phyloP scores from a whole-genome alignment of 2,888 invertebrate species.

The Clistopyga incitator region DNA sequence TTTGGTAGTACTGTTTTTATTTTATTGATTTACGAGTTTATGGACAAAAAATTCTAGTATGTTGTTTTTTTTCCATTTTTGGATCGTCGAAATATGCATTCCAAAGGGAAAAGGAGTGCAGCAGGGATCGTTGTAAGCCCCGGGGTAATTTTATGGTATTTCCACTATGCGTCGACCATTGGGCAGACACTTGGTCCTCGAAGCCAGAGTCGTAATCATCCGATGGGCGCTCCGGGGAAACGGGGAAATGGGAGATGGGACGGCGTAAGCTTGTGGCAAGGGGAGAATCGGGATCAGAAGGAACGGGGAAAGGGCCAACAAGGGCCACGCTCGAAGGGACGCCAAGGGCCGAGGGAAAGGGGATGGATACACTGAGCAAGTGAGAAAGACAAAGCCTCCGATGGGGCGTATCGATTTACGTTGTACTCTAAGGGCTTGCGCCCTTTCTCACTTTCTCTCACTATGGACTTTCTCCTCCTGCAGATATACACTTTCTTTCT shows the following conservation, averaged over 20 bases:
- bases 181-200: background rate
- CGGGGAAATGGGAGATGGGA: slow-evolving; percentile 12
- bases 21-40: too few species aligned
- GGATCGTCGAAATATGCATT: slow-evolving; percentile 32
- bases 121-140: background rate
- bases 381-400: slow-evolving; percentile 69
- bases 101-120: background rate
- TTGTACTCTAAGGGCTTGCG: slow-evolving; percentile 68
- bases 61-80: too few species aligned
- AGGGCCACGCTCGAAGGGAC: slow-evolving; percentile 41
- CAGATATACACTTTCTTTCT: background rate
- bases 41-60: too few species aligned
- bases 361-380: slow-evolving; percentile 54
- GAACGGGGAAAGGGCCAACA: slow-evolving; percentile 35
- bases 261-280: slow-evolving; percentile 8
- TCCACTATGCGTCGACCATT: slow-evolving; percentile 18
- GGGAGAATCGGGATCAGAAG: slow-evolving; percentile 32
- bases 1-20: too few species aligned
- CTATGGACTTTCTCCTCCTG: slow-evolving; percentile 34
- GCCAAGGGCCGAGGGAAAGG: slow-evolving; percentile 59
- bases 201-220: background rate
- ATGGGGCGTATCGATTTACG: slow-evolving; percentile 77
- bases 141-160: slow-evolving; percentile 34
- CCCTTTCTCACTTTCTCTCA: slow-evolving; percentile 57
- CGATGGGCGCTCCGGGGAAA: background rate